These are phyloP conservation scores for Drosophila melanosoma DNA, from an alignment of 2,888 invertebrate species.

Conservation along the genomic window DNA sequence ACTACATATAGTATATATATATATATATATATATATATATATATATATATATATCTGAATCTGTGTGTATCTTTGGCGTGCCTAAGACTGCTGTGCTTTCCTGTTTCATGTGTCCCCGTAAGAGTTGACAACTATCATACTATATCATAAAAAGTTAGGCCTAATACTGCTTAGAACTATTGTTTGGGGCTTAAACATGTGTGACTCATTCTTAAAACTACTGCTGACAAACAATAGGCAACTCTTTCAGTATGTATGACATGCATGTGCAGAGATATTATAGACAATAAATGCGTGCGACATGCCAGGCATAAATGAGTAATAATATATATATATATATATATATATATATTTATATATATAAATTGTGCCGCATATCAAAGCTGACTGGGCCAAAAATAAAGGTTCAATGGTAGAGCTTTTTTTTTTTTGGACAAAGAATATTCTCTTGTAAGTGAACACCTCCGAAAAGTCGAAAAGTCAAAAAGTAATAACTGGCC, in stretches of 20 bases:
- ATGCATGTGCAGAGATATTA: background rate
- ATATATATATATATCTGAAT: no score
- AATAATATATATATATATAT: background rate
- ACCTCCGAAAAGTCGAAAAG: slow-evolving; percentile 3
- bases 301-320: slow-evolving; percentile 16
- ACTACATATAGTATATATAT: background rate
- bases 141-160: background rate
- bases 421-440: background rate
- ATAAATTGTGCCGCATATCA: background rate
- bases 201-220: background rate
- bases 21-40: no score
- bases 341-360: background rate
- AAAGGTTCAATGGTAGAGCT: slow-evolving; percentile 7
- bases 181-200: background rate
- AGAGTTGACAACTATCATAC: background rate
- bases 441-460: background rate
- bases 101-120: background rate
- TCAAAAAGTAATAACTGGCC: background rate
- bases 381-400: slow-evolving; percentile 28
- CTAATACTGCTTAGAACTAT: background rate
- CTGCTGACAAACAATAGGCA: background rate
- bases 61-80: background rate
- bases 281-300: slow-evolving; percentile 26
- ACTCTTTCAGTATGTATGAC: background rate
- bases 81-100: background rate